Base-by-base conservation (phyloP, 2,113 vertebrate species). In the Lasiurus borealis region DNA sequence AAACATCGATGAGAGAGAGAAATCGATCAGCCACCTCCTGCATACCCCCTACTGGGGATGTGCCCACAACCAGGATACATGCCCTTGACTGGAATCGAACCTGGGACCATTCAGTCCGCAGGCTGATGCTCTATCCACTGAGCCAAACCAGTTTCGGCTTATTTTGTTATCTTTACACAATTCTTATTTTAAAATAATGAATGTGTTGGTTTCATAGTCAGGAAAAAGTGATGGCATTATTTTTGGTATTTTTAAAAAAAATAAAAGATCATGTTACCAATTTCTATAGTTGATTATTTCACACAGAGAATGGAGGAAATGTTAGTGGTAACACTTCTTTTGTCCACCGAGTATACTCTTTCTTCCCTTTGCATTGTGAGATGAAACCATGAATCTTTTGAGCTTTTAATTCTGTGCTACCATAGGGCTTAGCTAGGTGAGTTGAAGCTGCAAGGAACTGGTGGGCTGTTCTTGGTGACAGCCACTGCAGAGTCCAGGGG, bases 141-240 rank as follows among this genome's bases (percentile, higher is more conserved):
- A 40, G 40, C 40, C 40, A 40, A 40, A 40, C 40, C 40, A 5
- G 40, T 40, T 40, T 40, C 40, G 40, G 40, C 40, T 62, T 57
- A 52, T 57, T 93, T 91, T 52, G 4, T 48, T 48, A 69, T 19
- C 9, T 25, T 85, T 68, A 25, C 62, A 9, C 21, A 76, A 34
- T 72, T 94, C 10, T 72, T 76, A 84, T 66, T 83, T 87, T 88
- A 54, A 89, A 78, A 48, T 57, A 85, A 85, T 36, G 25, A 88
- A 44, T 62, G 5, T 34, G 0, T 72, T 72, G 34, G 25, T 80
- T 73, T 77, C 44, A 62, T 54, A 69, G 54, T 91, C 15, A 89
- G 18, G 44, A 71, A 85, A 68, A 94, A 54, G 6, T 31, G 75
- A 19, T 82, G n/a, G 3, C 14, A 44, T 52, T 85, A 57, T 46